Base-by-base conservation (phyloP, 1,140 invertebrate species). In the Trialeurodes vaporariorum region DNA sequence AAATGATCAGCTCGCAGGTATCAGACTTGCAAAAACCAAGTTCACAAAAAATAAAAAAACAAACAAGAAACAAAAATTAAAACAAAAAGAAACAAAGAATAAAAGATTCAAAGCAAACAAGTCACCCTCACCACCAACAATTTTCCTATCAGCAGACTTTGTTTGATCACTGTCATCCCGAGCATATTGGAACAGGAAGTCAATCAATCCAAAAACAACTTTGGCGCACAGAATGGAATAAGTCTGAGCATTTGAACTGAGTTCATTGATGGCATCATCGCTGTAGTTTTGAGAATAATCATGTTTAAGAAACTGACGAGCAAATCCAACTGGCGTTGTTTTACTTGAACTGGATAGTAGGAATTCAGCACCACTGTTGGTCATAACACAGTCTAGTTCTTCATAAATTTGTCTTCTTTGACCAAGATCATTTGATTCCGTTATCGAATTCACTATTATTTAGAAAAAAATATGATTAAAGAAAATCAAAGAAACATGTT, bases 151-250 rank as follows among this genome's bases (percentile, higher is more conserved):
- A 13, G 11, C 63, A 26, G 34, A 5, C 17, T 5, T 9, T 9
- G 34, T 49, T 49, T 49, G 34, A 49, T 49, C 34, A 49, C 34
- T 49, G 17, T 49, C 34, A 49, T 49, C 34, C 17, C 34, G 34
- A 5, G 34, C 34, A 49, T 49, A 49, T 49, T 49, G 34, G 34
- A 49, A 49, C 17, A 49, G 17, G 17, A 68, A 70, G 49, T 91
- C 89, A 65, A 90, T 74, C 24, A 88, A 75, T 2, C 84, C 82
- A 69, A 88, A 89, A 58, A 89, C 81, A 1, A 88, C 82, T 79
- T 86, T 87, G 26, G 82, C 82, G 70, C 82, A 85, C 76, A 73
- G 49, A 9, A 25, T 61, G n/a, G 25, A 61, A 11, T 11, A 22
- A 11, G 60, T 25, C 25, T 22, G 5, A 22, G n/a, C 25, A 61